Percentiles rank a stretch among this genome's conserved stretches.
These are phyloP conservation scores for Ormyrus thymus DNA, from an alignment of 2,888 invertebrate species.

Conservation along the genomic window DNA sequence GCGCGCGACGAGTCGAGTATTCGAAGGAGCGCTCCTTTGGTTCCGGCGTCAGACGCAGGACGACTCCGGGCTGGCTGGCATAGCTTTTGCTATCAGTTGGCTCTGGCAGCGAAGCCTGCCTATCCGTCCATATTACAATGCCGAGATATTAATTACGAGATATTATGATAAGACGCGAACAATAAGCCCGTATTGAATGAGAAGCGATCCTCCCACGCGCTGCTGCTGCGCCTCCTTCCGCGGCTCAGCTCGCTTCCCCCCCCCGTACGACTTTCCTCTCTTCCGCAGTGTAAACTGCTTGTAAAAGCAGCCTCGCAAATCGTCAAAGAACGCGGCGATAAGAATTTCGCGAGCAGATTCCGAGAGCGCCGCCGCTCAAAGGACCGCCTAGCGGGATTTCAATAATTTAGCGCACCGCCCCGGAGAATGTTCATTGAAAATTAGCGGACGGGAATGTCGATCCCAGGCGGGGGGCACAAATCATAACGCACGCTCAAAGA, in stretches of 20 bases:
- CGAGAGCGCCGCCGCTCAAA: neutral
- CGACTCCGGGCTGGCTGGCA: constrained; percentile 58
- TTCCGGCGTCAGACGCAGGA: constrained; percentile 62
- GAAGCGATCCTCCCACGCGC: constrained; percentile 59
- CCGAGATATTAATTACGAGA: constrained; percentile 75
- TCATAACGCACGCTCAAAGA: constrained; percentile 52
- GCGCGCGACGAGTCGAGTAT: constrained; percentile 57
- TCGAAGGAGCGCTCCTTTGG: constrained; percentile 63
- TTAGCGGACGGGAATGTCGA: constrained; percentile 43
- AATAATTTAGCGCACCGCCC: neutral
- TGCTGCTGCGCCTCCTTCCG: neutral
- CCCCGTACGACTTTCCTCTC: constrained; percentile 15
- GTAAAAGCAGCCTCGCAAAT: constrained; percentile 14
- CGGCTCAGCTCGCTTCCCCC: constrained; percentile 10
- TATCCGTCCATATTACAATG: constrained; percentile 75
- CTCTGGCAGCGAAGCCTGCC: constrained; percentile 72
- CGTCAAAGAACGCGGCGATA: constrained; percentile 2
- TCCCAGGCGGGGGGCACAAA: constrained; percentile 43
- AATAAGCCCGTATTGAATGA: constrained; percentile 74
- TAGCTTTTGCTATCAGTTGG: constrained; percentile 73
- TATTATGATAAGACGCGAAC: constrained; percentile 75
- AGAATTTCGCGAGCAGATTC: neutral
- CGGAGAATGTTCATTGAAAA: constrained; percentile 47
- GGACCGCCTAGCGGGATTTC: neutral
- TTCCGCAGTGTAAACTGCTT: constrained; percentile 40